These are phyloP conservation scores for Enteromius paludinosus DNA, from an alignment of 2,797 vertebrate genomes.

Conservation along the genomic window DNA sequence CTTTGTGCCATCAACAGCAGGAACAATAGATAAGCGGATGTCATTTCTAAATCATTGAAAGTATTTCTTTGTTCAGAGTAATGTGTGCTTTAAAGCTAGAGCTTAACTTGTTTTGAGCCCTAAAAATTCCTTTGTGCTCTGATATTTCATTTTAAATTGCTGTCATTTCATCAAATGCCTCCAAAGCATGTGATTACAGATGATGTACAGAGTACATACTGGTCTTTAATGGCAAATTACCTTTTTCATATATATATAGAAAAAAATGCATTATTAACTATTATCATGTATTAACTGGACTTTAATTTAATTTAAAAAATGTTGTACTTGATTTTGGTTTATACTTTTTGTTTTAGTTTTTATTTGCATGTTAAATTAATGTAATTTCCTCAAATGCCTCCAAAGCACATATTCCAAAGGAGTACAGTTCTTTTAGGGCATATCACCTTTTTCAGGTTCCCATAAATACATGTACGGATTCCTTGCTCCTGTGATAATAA, in stretches of 20 bases:
- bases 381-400: background rate
- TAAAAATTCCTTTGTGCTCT: slow-evolving; percentile 7
- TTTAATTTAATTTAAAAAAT: too few relatives aligned
- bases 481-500: slow-evolving; percentile 12
- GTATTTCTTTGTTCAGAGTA: slow-evolving; percentile 26
- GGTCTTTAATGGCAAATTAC: slow-evolving; percentile 4
- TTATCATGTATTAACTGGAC: background rate
- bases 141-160: slow-evolving; percentile 30
- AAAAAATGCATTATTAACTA: background rate
- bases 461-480: slow-evolving; percentile 17
- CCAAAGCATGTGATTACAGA: slow-evolving; percentile 5
- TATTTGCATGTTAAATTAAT: background rate
- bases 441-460: slow-evolving; percentile 11
- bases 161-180: slow-evolving; percentile 25
- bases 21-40: slow-evolving; percentile 19
- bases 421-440: background rate
- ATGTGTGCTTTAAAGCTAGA: slow-evolving; percentile 3
- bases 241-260: too few relatives aligned
- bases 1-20: slow-evolving; percentile 34
- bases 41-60: background rate
- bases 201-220: background rate
- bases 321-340: too few relatives aligned
- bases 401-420: background rate
- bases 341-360: background rate
- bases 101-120: slow-evolving; percentile 19